Evolutionary conservation across 1,140 invertebrate species (phyloP).

Genomic region (Megathymus violae): DNA sequence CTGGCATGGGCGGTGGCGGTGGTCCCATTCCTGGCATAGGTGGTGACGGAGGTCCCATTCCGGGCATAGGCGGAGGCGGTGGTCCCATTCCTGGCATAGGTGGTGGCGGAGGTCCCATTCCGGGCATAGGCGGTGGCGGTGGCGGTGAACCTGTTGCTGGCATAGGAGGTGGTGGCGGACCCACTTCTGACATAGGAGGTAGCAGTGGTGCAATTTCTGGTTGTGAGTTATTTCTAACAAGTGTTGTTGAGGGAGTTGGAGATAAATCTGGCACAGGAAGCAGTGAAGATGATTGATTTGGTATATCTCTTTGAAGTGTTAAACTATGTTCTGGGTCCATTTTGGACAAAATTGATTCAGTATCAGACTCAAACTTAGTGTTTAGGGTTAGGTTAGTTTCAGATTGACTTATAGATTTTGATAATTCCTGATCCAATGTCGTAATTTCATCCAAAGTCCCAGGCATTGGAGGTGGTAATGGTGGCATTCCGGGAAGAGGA

Average conservation of each 20-base stretch:
- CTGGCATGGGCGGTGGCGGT: conserved; percentile 49
- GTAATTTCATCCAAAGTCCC: conserved; percentile 35
- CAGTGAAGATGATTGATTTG: conserved; percentile 2
- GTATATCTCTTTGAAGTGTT: neutral
- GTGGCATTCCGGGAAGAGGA: conserved; percentile 75
- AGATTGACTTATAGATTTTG: neutral
- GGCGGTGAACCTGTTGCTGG: too few relatives aligned
- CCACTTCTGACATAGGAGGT: conserved; percentile 74
- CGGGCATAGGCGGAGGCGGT: conserved; percentile 83
- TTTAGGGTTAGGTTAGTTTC: conserved; percentile 12
- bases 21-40: conserved; percentile 29
- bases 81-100: conserved; percentile 44
- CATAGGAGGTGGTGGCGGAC: conserved; percentile 80
- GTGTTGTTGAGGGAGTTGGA: conserved; percentile 80
- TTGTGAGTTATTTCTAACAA: conserved; percentile 58
- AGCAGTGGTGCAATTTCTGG: conserved; percentile 66
- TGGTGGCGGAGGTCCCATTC: conserved; percentile 73
- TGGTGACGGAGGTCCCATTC: conserved; percentile 73
- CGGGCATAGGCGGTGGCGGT: conserved; percentile 85
- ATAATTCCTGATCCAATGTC: conserved; percentile 6
- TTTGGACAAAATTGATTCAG: conserved; percentile 11
- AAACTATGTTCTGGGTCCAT: conserved; percentile 4
- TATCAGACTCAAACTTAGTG: conserved; percentile 8
- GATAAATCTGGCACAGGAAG: conserved; percentile 60
- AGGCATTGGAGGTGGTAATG: conserved; percentile 69